Base-by-base conservation (phyloP, 2,888 invertebrate genomes). In the Tetramorium bicarinatum region DNA sequence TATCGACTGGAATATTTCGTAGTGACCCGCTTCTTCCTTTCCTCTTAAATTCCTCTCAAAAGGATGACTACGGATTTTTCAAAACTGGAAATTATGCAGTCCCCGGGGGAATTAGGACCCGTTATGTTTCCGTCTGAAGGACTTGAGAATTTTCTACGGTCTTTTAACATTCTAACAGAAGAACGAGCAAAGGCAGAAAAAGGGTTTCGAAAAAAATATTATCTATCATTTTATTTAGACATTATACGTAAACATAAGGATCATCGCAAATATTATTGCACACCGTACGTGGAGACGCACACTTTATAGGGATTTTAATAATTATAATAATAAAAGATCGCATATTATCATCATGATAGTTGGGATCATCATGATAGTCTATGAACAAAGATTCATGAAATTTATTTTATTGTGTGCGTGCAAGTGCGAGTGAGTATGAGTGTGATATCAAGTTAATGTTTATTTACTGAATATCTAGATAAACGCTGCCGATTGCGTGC, bases 151-250 rank as follows among this genome's bases (percentile, higher is more conserved):
- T 34, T 34, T 13, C 49, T n/a, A 29, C 7, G 34, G 34, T 15
- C 52, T 71, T 52, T 71, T 21, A 52, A 52, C 21, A 13, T 69
- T 49, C n/a, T 7, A 52, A 71, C 9, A 52, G 29, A 52, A 34
- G 3, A 52, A 69, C 38, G 34, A 13, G 8, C 18, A 8, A 15
- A 49, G 6, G 6, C 11, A 29, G 18, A 34, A 6, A 47, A 49
- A 34, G 34, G 15, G 15, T 69, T 38, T 34, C n/a, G 0, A 38
- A 38, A n/a, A 38, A 38, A n/a, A 18, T 9, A 34, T 34, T 47
- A 11, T 34, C 18, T 21, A 34, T 11, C 47, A 34, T 41, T 25
- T 54, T 25, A 47, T 18, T 62, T 61, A 34, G 61, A 21, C 15
- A 15, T 34, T 29, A 13, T 49, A 21, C 13, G 18, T 29, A 47